Base-by-base conservation (phyloP, 2,797 vertebrate genomes). In the Chelidonichthys spinosus region DNA sequence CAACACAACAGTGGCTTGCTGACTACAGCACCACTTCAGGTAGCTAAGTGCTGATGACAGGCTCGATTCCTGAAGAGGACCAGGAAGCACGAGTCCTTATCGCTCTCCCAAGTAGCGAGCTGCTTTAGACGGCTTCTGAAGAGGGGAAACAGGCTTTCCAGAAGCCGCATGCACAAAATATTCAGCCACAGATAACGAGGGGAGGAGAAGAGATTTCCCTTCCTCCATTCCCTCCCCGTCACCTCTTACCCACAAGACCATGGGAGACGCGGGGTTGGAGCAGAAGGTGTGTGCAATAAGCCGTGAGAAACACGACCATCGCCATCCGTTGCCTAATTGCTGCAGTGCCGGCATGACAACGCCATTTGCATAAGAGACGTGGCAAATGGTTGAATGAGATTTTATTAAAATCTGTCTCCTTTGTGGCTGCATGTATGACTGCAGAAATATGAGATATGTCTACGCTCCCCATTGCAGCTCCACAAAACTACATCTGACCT, bases 91-190 rank as follows among this genome's bases (percentile, higher is more conserved):
- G 72, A 76, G 78, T 82, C 78, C 81, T 88, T 84, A 90, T 92
- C 89, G 86, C 68, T 91, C 89, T 87, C 66, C 79, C 86, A 62
- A 83, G 82, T 69, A 81, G 81, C 86, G 82, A 82, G 83, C 86
- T 71, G 86, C 83, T 90, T 89, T 81, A 72, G 72, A 79, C 25
- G 63, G 82, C 83, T 81, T 84, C 73, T 73, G 63, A 77, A 78
- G 64, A 78, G 52, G 59, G 63, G 60, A 75, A 87, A 76, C 76
- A 59, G 69, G 74, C 81, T 83, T 77, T 63, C 77, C 71, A 78
- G 83, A 74, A 74, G 78, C 80, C 33, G 70, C 36, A 33, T 55
- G 17, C 59, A 56, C 86, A 74, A 76, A 87, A 87, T 72, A 87
- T 88, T 87, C 79, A 70, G 56, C 49, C 69, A 8, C 61, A 82